Base-by-base conservation (phyloP, 2,797 vertebrate species). In the Staurois parvus region DNA sequence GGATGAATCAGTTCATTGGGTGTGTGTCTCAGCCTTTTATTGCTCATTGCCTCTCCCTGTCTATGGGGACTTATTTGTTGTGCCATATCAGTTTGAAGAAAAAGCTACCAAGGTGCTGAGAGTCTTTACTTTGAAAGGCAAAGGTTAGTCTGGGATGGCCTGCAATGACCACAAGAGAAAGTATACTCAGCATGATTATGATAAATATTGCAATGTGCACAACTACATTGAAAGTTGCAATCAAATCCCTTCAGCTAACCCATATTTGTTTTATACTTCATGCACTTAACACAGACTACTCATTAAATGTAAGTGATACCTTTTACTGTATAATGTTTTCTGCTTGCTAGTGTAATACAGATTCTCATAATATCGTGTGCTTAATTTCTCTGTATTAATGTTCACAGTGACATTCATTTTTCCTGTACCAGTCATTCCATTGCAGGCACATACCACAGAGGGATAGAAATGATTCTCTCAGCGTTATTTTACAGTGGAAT, bases 401-500 rank as follows among this genome's bases (percentile, higher is more conserved):
- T 24, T 24, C 1, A 59, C 6, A 59, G 52, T 59, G 52, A 59
- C 19, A 24, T 59, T 59, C 21, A 66, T 66, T 29, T 81, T 34
- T 34, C 30, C 64, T 24, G 10, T 9, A 37, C 8, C 11, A 21
- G 17, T 68, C 40, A 34, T 76, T 70, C 45, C 24, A 12, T 68
- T 48, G 66, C 34, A 34, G 52, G 30, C 32, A 70, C 42, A 74
- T 72, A 26, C 52, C 79, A 26, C 48, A 37, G 37, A 29, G 79
- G 42, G 59, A 83, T 26, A 34, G 62, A 80, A 75, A 67, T 79
- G 59, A 64, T 67, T 66, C 75, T 83, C 67, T 79, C 75, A 68
- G 68, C 42, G 48, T 78, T 79, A 73, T 83, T 83, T 68, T 69
- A 40, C 29, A 77, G 73, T 66, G 67, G 80, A 79, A 83, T 79